phyloP scores from a whole-genome alignment of 2,113 vertebrate species.

The Sarotherodon lohbergeri region DNA sequence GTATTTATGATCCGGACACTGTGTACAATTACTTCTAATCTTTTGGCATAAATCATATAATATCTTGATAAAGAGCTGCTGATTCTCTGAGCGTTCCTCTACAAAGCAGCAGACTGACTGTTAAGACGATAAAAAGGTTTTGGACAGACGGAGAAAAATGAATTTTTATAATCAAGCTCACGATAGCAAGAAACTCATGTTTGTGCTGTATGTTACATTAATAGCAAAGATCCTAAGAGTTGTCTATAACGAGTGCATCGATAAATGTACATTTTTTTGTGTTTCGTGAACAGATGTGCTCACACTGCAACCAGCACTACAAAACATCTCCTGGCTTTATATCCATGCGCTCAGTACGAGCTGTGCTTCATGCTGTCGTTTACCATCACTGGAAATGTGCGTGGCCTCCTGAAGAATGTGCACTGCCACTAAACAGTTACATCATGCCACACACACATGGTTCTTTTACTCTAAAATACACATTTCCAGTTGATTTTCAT shows the following conservation, averaged over 20 bases:
- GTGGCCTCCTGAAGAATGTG: not conserved
- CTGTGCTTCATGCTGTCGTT: rapidly evolving
- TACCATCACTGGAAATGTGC: not conserved
- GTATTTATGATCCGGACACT: not conserved
- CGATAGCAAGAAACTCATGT: not conserved
- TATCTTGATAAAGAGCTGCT: not conserved
- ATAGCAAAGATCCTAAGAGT: not conserved
- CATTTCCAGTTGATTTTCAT: not conserved
- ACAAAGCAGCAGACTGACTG: not conserved
- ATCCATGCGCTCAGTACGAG: not conserved
- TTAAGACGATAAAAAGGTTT: not conserved
- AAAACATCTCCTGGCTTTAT: not conserved
- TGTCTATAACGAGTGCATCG: not conserved
- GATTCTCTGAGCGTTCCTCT: not conserved
- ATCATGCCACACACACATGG: not conserved
- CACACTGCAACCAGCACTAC: rapidly evolving
- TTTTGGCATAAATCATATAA: rapidly evolving
- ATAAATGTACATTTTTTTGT: not conserved
- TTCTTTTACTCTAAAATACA: not conserved
- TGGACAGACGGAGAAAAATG: not conserved
- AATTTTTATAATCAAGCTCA: not conserved
- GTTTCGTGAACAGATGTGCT: not conserved
- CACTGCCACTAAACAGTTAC: rapidly evolving
- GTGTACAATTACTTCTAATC: not conserved
- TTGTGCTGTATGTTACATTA: not conserved